Evolutionary conservation across 2,113 vertebrate genomes (phyloP).

Genomic region (Colossoma macropomum): DNA sequence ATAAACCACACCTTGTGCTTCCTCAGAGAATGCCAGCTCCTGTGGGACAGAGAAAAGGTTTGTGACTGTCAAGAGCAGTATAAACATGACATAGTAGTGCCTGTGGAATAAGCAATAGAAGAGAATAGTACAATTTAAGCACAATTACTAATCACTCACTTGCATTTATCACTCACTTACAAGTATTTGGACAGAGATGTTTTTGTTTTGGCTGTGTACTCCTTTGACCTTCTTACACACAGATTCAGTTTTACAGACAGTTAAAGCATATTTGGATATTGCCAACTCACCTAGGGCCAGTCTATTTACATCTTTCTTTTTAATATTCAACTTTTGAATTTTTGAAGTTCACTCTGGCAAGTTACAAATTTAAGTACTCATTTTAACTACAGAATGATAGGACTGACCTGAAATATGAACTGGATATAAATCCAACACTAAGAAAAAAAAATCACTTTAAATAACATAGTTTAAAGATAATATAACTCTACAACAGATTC

Average conservation of each 20-base stretch:
- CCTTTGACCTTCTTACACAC: not conserved
- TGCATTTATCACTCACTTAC: not conserved
- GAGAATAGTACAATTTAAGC: not conserved
- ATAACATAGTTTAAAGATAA: too few relatives aligned
- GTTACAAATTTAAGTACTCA: too few relatives aligned
- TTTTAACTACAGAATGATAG: too few relatives aligned
- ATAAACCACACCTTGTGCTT: slow-evolving; percentile 67
- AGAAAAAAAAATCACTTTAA: too few relatives aligned
- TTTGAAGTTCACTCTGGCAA: too few relatives aligned
- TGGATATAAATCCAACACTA: too few relatives aligned
- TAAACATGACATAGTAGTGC: slow-evolving; percentile 78
- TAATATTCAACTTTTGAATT: not conserved
- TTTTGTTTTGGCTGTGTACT: not conserved
- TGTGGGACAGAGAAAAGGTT: slow-evolving; percentile 79
- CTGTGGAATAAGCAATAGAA: slow-evolving; percentile 48
- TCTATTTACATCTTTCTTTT: too few relatives aligned
- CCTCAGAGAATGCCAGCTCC: slow-evolving; percentile 77
- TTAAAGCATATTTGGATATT: too few relatives aligned
- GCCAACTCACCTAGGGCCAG: not conserved
- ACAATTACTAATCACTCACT: not conserved
- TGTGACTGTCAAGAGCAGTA: slow-evolving; percentile 77
- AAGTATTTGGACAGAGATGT: not conserved
- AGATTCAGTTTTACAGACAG: not conserved
- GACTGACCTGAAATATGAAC: too few relatives aligned
- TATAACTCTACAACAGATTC: too few relatives aligned